These are phyloP conservation scores for Nannoperca obscura DNA, from an alignment of 2,797 vertebrate species.

Conservation along the genomic window DNA sequence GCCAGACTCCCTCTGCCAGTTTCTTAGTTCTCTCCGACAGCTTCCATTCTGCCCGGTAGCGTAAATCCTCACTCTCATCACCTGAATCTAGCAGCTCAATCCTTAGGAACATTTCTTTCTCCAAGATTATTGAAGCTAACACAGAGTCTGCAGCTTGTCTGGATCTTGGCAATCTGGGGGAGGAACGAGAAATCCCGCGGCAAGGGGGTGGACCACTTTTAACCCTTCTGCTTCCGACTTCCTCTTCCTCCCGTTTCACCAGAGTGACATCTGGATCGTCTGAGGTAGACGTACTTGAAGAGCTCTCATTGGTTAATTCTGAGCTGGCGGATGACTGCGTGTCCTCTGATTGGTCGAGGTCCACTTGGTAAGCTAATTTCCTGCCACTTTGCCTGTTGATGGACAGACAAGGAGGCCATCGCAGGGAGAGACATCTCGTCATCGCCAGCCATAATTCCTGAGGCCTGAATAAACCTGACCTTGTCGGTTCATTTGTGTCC, in stretches of 20 bases:
- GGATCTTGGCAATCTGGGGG: slow-evolving; percentile 58
- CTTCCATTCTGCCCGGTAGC: slow-evolving; percentile 79
- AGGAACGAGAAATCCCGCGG: slow-evolving; percentile 62
- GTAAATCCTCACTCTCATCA: slow-evolving; percentile 64
- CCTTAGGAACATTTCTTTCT: slow-evolving; percentile 77
- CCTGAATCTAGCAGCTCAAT: slow-evolving; percentile 77
- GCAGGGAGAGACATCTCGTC: slow-evolving; percentile 75
- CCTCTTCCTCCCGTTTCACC: slow-evolving; percentile 49
- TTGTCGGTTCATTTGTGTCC: slow-evolving; percentile 29
- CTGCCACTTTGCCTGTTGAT: slow-evolving; percentile 61
- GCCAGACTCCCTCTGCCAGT: slow-evolving; percentile 80
- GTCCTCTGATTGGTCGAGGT: slow-evolving; percentile 60
- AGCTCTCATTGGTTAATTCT: slow-evolving; percentile 61
- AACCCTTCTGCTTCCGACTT: slow-evolving; percentile 43
- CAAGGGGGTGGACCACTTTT: slow-evolving; percentile 31
- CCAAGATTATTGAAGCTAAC: slow-evolving; percentile 66
- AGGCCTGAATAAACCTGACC: slow-evolving; percentile 67
- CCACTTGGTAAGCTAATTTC: slow-evolving; percentile 63
- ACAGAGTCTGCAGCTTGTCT: slow-evolving; percentile 59
- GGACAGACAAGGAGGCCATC: slow-evolving; percentile 76
- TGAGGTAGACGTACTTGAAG: slow-evolving; percentile 48
- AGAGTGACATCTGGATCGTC: slow-evolving; percentile 40
- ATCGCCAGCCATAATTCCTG: slow-evolving; percentile 75
- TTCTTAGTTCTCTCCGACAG: slow-evolving; percentile 77
- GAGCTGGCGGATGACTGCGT: slow-evolving; percentile 48